A percentile compares a stretch with the other conserved stretches of the same genome.
Conservation (phyloP, 2,797 vertebrate species). For the Bradypus variegatus region DNA sequence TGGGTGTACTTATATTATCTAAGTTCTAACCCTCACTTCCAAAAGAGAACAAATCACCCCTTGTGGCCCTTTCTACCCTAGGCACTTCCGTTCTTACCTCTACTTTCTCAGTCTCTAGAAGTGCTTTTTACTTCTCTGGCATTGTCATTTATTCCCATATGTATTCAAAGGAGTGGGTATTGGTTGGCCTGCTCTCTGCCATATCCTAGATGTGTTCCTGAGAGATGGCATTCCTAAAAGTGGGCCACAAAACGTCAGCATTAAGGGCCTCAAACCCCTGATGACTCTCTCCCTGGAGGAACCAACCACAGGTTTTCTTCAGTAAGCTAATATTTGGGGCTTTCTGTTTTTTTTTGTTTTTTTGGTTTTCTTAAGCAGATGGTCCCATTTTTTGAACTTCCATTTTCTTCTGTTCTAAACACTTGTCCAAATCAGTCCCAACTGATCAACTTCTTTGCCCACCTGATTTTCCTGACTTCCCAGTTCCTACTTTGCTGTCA, state of each 20-base stretch:
- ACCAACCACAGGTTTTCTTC: not conserved
- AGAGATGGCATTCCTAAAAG: not conserved
- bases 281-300: not conserved
- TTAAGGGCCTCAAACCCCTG: not conserved
- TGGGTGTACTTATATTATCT: not conserved
- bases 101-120: not conserved
- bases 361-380: not conserved
- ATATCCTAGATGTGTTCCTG: not conserved
- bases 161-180: not conserved
- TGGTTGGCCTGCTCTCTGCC: not conserved
- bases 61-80: not conserved
- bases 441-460: not conserved
- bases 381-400: not conserved
- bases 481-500: not conserved
- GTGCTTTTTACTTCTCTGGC: too few relatives aligned
- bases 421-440: not conserved
- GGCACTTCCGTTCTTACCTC: not conserved
- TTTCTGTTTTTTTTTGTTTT: not conserved
- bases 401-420: not conserved
- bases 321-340: not conserved
- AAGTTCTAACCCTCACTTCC: not conserved
- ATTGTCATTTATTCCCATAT: not conserved
- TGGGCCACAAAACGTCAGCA: not conserved
- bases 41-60: not conserved
- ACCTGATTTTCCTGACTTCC: not conserved